Percentiles rank a stretch among this genome's conserved stretches.
Conservation (phyloP, 2,113 vertebrate species). For the Nothoprocta pentlandii region DNA sequence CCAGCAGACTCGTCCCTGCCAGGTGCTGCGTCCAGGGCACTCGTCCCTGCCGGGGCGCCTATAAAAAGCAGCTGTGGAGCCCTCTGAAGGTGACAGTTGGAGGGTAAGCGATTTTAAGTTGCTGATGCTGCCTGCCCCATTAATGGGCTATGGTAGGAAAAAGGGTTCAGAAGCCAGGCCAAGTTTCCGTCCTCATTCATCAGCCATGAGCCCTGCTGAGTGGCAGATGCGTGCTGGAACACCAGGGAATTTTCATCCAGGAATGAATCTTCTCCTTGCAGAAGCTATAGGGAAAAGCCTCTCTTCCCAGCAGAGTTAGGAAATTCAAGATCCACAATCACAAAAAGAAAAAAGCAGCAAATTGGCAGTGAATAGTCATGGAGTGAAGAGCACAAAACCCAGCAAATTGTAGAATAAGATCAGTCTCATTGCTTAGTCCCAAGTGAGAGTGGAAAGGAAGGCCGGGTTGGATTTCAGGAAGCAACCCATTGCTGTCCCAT, state of each 20-base stretch:
- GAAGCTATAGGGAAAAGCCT: neutral
- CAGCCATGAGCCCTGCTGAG: neutral
- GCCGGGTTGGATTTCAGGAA: neutral
- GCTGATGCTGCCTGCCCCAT: neutral
- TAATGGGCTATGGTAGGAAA: neutral
- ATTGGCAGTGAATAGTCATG: accelerated
- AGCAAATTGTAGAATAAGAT: no score
- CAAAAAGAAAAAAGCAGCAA: no score
- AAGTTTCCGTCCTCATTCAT: neutral
- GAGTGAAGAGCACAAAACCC: accelerated
- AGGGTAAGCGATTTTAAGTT: neutral
- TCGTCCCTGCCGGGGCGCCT: neutral
- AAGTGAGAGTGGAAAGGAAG: accelerated
- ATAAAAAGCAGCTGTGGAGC: neutral
- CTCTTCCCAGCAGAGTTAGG: neutral
- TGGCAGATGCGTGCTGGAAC: neutral
- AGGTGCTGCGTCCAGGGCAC: neutral
- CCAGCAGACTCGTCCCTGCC: neutral
- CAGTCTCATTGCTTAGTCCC: neutral
- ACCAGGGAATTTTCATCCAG: neutral
- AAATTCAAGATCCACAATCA: neutral
- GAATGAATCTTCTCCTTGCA: neutral
- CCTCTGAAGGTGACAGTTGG: neutral
- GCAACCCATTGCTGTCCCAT: neutral
- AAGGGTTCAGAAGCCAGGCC: neutral